A percentile compares a stretch with the other conserved stretches of the same genome.
phyloP scores from a whole-genome alignment of 2,888 invertebrate genomes.

The Alentia gelatinosa region DNA sequence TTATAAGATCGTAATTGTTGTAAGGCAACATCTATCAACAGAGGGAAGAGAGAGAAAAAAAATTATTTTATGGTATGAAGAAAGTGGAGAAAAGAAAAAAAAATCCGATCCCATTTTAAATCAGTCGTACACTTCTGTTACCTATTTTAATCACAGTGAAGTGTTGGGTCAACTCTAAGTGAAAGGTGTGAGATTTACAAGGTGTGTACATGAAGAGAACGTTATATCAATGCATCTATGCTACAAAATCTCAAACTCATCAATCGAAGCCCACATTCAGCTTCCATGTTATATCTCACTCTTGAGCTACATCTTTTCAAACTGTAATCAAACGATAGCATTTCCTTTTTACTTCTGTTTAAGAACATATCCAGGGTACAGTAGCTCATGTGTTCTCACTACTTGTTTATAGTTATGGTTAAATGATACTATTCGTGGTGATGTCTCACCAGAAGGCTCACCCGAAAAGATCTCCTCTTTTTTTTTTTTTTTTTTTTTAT shows the following conservation, averaged over 20 bases:
- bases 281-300: conserved; percentile 17
- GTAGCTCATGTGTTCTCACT: not conserved
- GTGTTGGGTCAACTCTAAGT: not conserved
- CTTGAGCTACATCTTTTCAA: no score
- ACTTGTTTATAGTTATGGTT: not conserved
- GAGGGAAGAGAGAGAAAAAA: not conserved
- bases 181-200: not conserved
- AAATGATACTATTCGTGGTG: not conserved
- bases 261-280: not conserved
- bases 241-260: not conserved
- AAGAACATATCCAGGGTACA: not conserved
- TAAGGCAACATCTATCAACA: not conserved
- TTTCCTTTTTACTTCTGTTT: not conserved
- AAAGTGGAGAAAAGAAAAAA: not conserved
- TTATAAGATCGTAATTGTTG: not conserved
- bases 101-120: not conserved
- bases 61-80: no score
- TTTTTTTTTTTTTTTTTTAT: not conserved
- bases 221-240: not conserved
- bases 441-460: not conserved
- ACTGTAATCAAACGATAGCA: not conserved
- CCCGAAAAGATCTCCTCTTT: not conserved
- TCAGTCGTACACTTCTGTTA: not conserved
- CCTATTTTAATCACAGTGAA: not conserved
- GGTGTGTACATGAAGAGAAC: not conserved